Evolutionary conservation across 2,113 vertebrate species (phyloP).

Genomic region (Syngnathus floridae): DNA sequence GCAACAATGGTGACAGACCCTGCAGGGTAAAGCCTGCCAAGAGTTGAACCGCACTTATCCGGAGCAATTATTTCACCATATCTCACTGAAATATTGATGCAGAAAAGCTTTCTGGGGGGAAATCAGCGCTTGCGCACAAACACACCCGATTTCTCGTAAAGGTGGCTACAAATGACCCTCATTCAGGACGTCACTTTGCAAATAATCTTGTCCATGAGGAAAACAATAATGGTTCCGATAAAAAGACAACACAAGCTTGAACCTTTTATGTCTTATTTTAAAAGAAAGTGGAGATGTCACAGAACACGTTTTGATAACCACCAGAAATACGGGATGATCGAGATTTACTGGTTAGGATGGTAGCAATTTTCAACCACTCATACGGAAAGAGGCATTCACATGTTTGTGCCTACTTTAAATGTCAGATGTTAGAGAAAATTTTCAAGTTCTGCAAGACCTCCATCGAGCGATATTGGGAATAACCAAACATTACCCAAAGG

Average conservation of each 20-base stretch:
- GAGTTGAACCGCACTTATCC: conserved; percentile 36
- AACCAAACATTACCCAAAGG: conserved; percentile 59
- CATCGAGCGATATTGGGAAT: conserved; percentile 54
- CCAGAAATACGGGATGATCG: conserved; percentile 42
- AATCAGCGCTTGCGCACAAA: conserved; percentile 7
- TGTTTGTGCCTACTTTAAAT: conserved; percentile 53
- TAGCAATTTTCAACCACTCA: conserved; percentile 43
- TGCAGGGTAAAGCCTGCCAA: conserved; percentile 28
- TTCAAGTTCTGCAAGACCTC: conserved; percentile 54
- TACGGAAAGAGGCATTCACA: conserved; percentile 26
- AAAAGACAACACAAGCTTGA: conserved; percentile 36
- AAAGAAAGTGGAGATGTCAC: conserved; percentile 50
- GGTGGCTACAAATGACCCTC: conserved; percentile 13
- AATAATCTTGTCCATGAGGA: not conserved
- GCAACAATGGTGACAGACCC: conserved; percentile 35
- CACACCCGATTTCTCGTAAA: conserved; percentile 15
- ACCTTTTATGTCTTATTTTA: conserved; percentile 57
- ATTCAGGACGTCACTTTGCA: conserved; percentile 7
- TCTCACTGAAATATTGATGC: conserved; percentile 31
- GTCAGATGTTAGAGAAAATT: conserved; percentile 58
- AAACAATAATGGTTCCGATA: conserved; percentile 16
- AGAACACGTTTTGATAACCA: conserved; percentile 47
- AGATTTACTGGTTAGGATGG: conserved; percentile 40
- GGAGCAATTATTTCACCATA: conserved; percentile 49
- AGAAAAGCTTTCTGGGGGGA: conserved; percentile 16